phyloP scores from a whole-genome alignment of 1,140 invertebrate species.

The Parasteatoda tepidariorum region DNA sequence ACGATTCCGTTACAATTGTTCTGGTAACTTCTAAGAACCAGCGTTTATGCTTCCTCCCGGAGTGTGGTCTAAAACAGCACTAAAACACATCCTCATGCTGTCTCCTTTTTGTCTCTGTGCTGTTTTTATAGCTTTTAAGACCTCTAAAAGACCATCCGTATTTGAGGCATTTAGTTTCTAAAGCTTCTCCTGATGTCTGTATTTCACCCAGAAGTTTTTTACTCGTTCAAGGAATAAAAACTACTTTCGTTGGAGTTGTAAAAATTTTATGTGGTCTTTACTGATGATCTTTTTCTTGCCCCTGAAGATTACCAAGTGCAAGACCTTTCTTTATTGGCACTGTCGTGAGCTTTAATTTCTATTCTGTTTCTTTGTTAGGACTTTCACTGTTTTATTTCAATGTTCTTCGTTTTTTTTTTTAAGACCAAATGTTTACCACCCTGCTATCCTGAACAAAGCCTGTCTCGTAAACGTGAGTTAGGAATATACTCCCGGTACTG shows the following conservation, averaged over 20 bases:
- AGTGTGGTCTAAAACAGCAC: constrained; percentile 36
- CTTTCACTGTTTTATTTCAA: constrained; percentile 19
- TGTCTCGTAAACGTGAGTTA: too few relatives aligned
- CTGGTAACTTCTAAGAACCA: not conserved
- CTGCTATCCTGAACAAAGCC: too few relatives aligned
- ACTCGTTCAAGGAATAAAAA: not conserved
- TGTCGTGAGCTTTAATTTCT: constrained; percentile 35
- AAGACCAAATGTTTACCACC: too few relatives aligned
- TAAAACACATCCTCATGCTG: constrained; percentile 23
- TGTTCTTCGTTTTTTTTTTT: constrained; percentile 13
- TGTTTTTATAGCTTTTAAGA: constrained; percentile 41
- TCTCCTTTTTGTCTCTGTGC: constrained; percentile 45
- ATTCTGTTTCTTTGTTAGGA: constrained; percentile 28
- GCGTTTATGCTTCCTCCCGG: constrained; percentile 31
- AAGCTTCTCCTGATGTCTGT: constrained; percentile 54
- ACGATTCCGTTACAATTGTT: constrained; percentile 16
- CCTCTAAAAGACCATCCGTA: constrained; percentile 40
- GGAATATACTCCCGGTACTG: too few relatives aligned
- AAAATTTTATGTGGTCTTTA: constrained; percentile 60
- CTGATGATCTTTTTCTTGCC: constrained; percentile 55
- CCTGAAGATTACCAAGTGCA: constrained; percentile 25
- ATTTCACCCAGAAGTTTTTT: constrained; percentile 46
- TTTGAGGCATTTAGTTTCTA: constrained; percentile 47
- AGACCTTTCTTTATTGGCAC: constrained; percentile 20
- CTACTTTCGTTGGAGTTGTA: constrained; percentile 38